These are phyloP conservation scores for Sebastes trivittatus DNA, from an alignment of 2,797 vertebrate genomes.

Conservation along the genomic window DNA sequence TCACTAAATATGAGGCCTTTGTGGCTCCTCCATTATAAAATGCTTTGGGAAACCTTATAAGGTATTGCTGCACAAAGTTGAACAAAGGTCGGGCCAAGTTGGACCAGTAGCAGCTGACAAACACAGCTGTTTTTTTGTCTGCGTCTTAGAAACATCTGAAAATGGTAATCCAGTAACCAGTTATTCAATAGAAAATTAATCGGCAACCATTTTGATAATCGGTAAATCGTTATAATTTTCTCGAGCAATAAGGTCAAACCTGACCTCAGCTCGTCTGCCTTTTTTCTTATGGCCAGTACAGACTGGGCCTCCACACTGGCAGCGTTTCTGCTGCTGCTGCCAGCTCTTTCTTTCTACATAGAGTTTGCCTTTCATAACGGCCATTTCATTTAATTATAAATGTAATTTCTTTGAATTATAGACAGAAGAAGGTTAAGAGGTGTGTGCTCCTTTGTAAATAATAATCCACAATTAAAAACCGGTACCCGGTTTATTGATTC, in stretches of 20 bases:
- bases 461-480: no score
- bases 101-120: background rate
- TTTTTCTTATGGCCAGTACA: background rate
- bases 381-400: no score
- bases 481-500: no score
- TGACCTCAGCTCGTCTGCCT: background rate
- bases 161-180: background rate
- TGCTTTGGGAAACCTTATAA: background rate
- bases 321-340: no score
- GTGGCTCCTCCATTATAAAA: background rate
- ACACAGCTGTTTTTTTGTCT: background rate
- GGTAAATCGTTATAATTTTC: background rate
- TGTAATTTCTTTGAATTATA: no score
- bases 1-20: background rate
- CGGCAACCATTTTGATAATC: background rate
- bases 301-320: background rate
- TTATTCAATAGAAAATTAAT: background rate
- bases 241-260: background rate
- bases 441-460: no score
- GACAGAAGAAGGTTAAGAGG: no score
- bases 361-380: no score
- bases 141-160: background rate
- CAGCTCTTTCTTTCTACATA: no score
- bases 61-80: background rate
- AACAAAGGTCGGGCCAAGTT: background rate